Base-by-base conservation (phyloP, 2,888 invertebrate species). In the Pantelozetes paolii region DNA sequence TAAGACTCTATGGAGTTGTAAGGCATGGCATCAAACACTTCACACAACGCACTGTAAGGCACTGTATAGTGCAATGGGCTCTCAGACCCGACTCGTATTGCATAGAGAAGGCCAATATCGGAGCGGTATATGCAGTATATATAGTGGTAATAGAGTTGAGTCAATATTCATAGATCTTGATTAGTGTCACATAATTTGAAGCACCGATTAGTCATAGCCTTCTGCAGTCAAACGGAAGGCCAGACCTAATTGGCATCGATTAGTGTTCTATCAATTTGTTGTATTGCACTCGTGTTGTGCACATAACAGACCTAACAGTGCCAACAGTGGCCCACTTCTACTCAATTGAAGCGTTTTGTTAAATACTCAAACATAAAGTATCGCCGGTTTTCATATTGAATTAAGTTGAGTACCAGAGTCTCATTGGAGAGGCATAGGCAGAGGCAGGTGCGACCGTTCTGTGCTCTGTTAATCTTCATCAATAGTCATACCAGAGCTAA, bases 211-310 rank as follows among this genome's bases (percentile, higher is more conserved):
- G 64, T 64, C 64, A 64, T 64, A 64, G 64, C 64, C 64, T 13
- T 64, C 32, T 64, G 13, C 64, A 64, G 15, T 32, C 30, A 64
- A 64, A 32, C 18, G n/a, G n/a, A 18, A 36, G 64, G 32, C 64
- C 20, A 64, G 13, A 64, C 36, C 30, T 64, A 64, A 64, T 64
- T 64, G 64, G 64, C 64, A 64, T 64, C 64, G 64, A 64, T 64
- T 64, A 64, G 64, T 64, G 64, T 64, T 36, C 64, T 64, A 64
- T 64, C 64, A 64, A 64, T 64, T 64, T 64, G n/a, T 36, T 64
- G 32, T 32, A 64, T 30, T 64, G 64, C 36, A 64, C 32, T 64
- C 36, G 28, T 59, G 26, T 28, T 30, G 28, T 5, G 36, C 36
- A n/a, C n/a, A 36, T 36, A 36, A 36, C 6, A 30, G 15, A 32